A percentile compares a stretch with the other conserved stretches of the same genome.
These are phyloP conservation scores for Silurus meridionalis DNA, from an alignment of 2,113 vertebrate species.

Conservation along the genomic window DNA sequence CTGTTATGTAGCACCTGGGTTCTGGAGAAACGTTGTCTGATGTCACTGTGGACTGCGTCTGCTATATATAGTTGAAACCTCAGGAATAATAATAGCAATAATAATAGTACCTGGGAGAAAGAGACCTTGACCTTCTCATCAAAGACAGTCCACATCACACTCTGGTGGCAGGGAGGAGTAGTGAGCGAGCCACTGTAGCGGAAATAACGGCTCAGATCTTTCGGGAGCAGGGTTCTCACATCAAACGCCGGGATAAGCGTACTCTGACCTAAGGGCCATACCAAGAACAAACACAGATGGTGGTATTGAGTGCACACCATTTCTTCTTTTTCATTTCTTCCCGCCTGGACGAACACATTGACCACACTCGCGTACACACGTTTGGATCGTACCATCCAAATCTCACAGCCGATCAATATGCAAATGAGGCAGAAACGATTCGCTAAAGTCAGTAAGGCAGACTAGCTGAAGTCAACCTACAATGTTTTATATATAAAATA, in stretches of 20 bases:
- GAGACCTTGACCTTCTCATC: conserved; percentile 76
- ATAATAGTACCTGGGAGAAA: conserved; percentile 72
- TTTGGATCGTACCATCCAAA: no score
- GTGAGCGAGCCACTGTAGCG: conserved; percentile 92
- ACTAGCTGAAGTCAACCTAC: background rate
- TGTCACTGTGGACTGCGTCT: no score
- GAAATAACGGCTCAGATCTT: conserved; percentile 76
- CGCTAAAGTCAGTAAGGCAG: no score
- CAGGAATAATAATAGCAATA: background rate
- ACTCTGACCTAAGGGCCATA: conserved; percentile 73
- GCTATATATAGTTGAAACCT: no score
- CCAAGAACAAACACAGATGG: background rate
- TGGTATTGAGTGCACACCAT: background rate
- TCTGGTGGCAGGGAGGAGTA: conserved; percentile 86
- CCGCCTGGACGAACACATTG: no score
- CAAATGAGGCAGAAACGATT: no score
- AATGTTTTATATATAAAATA: conserved; percentile 4
- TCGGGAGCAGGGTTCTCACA: conserved; percentile 77
- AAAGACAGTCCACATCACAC: conserved; percentile 87
- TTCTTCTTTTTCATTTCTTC: no score
- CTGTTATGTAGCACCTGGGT: no score
- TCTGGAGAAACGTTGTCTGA: no score
- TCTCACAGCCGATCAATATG: no score
- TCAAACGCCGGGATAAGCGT: conserved; percentile 77
- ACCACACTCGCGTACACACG: no score